These are phyloP conservation scores for Drosophila imparisetae DNA, from an alignment of 2,888 invertebrate species.

Conservation along the genomic window DNA sequence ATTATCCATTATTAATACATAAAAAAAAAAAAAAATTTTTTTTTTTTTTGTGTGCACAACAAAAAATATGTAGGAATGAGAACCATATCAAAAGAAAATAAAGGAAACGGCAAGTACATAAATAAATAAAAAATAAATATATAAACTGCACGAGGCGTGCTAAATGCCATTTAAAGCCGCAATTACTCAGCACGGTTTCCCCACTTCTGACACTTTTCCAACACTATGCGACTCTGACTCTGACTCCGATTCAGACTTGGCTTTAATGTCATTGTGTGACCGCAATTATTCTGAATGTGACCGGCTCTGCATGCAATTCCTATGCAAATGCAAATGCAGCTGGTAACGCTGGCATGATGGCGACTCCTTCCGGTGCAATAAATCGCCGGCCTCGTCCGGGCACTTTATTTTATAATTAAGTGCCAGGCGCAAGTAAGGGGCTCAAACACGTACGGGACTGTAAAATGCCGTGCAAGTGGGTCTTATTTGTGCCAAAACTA, in stretches of 20 bases:
- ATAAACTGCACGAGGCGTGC: constrained; percentile 72
- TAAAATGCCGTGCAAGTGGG: constrained; percentile 38
- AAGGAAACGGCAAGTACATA: constrained; percentile 31
- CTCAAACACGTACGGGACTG: constrained; percentile 42
- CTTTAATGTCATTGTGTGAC: constrained; percentile 76
- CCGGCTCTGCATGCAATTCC: constrained; percentile 66
- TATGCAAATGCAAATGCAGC: constrained; percentile 62
- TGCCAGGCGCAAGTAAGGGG: constrained; percentile 44
- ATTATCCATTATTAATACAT: neutral
- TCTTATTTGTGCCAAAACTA: neutral
- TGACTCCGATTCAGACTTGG: constrained; percentile 62
- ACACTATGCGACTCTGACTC: constrained; percentile 43
- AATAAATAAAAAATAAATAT: constrained; percentile 34
- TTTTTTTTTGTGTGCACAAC: neutral
- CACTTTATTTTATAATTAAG: constrained; percentile 68
- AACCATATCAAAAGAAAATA: constrained; percentile 11
- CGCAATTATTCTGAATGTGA: constrained; percentile 71
- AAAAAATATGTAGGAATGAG: constrained; percentile 12
- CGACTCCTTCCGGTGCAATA: constrained; percentile 72
- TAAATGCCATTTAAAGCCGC: constrained; percentile 80
- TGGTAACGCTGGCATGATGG: constrained; percentile 36
- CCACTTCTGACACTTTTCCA: constrained; percentile 4
- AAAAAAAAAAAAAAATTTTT: neutral
- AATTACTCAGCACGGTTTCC: constrained; percentile 78
- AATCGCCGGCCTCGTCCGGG: constrained; percentile 52